These are phyloP conservation scores for Campoplex capitator DNA, from an alignment of 2,888 invertebrate species.

Conservation along the genomic window DNA sequence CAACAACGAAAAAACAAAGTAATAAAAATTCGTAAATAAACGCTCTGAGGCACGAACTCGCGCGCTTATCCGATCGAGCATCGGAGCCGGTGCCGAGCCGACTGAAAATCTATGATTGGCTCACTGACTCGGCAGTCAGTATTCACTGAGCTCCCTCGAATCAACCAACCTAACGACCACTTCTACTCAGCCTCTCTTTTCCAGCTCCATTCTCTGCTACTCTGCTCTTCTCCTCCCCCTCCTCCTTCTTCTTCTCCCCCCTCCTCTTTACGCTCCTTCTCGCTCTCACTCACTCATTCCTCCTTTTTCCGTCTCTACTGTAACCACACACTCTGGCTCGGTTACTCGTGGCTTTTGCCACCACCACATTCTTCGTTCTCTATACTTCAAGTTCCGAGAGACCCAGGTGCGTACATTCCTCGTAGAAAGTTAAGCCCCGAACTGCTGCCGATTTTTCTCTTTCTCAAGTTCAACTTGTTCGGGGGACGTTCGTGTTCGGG, in stretches of 20 bases:
- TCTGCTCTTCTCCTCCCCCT: constrained; percentile 35
- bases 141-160: constrained; percentile 71
- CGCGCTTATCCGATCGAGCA: constrained; percentile 58
- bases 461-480: not conserved
- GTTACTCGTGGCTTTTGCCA: constrained; percentile 45
- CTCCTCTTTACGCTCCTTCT: constrained; percentile 9
- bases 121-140: constrained; percentile 74
- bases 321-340: constrained; percentile 8
- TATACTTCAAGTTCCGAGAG: constrained; percentile 37
- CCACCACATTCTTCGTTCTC: constrained; percentile 9
- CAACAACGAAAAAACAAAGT: not conserved
- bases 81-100: constrained; percentile 72
- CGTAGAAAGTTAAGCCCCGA: constrained; percentile 61
- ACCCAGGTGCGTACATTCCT: constrained; percentile 68
- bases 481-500: not conserved
- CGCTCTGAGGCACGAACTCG: constrained; percentile 6
- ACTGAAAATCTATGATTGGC: constrained; percentile 79
- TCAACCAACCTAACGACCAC: constrained; percentile 73
- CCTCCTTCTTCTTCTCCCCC: constrained; percentile 16
- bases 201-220: constrained; percentile 77
- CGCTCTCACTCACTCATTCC: constrained; percentile 24
- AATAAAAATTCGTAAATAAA: not conserved
- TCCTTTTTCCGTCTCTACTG: constrained; percentile 38
- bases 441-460: constrained; percentile 13
- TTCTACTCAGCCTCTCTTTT: constrained; percentile 74